Conservation (phyloP, 2,113 vertebrate genomes). For the Strigops habroptila region DNA sequence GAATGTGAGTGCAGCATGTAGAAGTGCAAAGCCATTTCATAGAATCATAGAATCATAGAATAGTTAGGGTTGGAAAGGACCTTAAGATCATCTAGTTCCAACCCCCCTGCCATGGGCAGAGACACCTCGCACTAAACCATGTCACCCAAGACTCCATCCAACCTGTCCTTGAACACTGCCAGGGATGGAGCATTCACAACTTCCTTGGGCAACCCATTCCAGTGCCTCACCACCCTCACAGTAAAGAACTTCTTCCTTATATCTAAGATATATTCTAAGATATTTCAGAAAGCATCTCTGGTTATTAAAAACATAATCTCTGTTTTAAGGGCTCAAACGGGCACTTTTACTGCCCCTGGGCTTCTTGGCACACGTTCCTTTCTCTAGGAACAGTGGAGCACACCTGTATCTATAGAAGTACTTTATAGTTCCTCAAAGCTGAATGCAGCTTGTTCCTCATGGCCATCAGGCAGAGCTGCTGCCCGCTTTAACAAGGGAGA, state of each 20-base stretch:
- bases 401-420: background rate
- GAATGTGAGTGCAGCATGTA: fast-evolving
- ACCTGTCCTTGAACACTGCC: too few species aligned
- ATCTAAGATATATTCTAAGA: too few species aligned
- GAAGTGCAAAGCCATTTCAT: background rate
- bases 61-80: too few species aligned
- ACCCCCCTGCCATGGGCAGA: too few species aligned
- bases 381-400: background rate
- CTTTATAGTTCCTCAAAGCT: background rate
- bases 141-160: too few species aligned
- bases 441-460: background rate
- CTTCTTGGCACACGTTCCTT: background rate
- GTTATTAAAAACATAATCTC: background rate
- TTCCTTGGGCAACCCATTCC: too few species aligned
- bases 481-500: background rate
- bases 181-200: too few species aligned
- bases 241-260: too few species aligned
- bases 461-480: background rate
- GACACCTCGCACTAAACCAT: too few species aligned
- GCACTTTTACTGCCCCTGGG: background rate
- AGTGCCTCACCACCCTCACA: too few species aligned
- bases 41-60: too few species aligned
- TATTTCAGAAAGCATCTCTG: background rate
- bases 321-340: background rate
- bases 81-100: too few species aligned